A percentile compares a stretch with the other conserved stretches of the same genome.
Conservation (phyloP, 2,113 vertebrate genomes). For the Bucco capensis region DNA sequence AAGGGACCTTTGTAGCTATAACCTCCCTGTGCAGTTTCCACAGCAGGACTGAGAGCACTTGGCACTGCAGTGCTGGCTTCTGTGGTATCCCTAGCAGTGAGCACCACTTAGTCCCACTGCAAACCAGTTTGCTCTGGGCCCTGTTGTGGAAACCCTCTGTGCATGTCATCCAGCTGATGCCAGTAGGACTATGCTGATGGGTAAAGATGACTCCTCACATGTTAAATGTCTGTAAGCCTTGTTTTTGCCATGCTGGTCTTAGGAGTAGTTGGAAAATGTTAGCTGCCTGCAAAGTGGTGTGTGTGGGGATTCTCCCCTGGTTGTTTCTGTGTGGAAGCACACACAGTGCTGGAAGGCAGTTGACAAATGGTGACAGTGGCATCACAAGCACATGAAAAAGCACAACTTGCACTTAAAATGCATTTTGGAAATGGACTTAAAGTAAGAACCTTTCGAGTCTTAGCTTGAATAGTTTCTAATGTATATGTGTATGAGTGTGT, state of each 20-base stretch:
- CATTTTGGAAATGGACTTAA: slow-evolving; percentile 57
- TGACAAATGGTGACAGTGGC: background rate
- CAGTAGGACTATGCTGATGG: background rate
- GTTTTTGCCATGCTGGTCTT: background rate
- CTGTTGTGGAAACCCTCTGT: background rate
- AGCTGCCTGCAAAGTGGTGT: fast-evolving
- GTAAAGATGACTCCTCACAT: background rate
- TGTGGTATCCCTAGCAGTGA: background rate
- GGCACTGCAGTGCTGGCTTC: fast-evolving
- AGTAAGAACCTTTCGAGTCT: slow-evolving; percentile 40
- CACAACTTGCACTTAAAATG: slow-evolving; percentile 73
- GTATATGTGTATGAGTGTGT: background rate
- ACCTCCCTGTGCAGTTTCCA: background rate
- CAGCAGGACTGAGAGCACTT: fast-evolving
- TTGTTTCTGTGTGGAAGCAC: background rate
- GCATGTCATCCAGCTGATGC: fast-evolving
- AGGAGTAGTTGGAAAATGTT: background rate
- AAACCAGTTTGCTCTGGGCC: background rate
- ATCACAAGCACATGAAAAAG: slow-evolving; percentile 66
- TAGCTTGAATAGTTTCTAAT: slow-evolving; percentile 49
- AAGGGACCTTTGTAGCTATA: background rate
- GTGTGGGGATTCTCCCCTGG: background rate
- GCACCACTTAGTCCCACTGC: background rate
- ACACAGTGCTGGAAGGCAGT: fast-evolving
- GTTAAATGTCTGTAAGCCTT: background rate